Evolutionary conservation across 2,797 vertebrate species (phyloP), one percentile per base, ranked within the genome.

Genomic region (Hybognathus amarus): DNA sequence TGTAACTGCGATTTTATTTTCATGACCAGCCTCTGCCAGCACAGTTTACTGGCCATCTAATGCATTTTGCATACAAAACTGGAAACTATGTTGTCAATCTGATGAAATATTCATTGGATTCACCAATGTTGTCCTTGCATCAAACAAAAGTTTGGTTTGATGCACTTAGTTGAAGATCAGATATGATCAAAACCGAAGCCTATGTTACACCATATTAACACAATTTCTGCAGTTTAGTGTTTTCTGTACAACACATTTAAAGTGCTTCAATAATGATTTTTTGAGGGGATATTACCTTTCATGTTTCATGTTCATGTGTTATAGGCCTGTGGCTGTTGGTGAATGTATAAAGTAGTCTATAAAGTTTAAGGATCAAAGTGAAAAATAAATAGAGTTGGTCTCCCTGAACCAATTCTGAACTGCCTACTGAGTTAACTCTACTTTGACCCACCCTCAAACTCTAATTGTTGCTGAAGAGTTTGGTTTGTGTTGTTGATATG

Each of bases 41-140:
- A 56, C 20, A 56, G 52, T 40, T 75, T 33, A 75, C 33, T 40
- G 52, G 12, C 33, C 13, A 40, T 38, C 12, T 75, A 75, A 75
- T 75, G 33, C 20, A 56, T 75, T 75, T 75, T 75, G 52, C 52
- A 76, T 40, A 59, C 20, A 59, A 76, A 76, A 56, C 52, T 59
- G 33, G 22, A 59, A 73, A 73, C 27, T 73, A 33, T 40, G 22
- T 40, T 76, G 73, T 59, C 13, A n/a, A 40, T 40, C 33, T 75
- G 33, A 40, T 75, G 7, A 75, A 75, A 75, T 40, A 75, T 59
- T 75, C 4, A 75, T 8, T 40, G 36, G 33, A 59, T 75, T 76
- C 17, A 7, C 33, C 18, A 74, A 4, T 10, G 73, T 75, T 56
- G 30, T 56, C 50, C 73, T 17, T 47, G 50, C 20, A 75, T 56